Percentiles rank a stretch among this genome's conserved stretches.
phyloP scores from a whole-genome alignment of 1,140 invertebrate species.

The Ceratina australensis region DNA sequence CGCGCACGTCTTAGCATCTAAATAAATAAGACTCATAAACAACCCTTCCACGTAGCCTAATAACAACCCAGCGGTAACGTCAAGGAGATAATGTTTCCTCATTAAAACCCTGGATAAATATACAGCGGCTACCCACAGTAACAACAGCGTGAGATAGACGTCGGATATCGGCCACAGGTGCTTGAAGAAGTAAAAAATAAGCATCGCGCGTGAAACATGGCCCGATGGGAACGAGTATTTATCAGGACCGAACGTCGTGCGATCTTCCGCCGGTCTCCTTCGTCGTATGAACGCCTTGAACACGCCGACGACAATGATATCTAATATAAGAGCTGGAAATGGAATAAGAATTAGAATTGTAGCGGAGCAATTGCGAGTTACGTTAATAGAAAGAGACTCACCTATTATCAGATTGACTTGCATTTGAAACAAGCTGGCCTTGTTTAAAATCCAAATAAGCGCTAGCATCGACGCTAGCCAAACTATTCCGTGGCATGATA shows the following conservation, averaged over 20 bases:
- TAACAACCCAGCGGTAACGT: constrained; percentile 88
- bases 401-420: constrained; percentile 92
- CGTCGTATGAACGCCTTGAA: constrained; percentile 90
- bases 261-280: constrained; percentile 86
- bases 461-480: constrained; percentile 89
- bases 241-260: constrained; percentile 84
- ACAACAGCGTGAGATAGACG: constrained; percentile 82
- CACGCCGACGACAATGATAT: constrained; percentile 90
- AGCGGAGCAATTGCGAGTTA: background rate
- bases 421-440: constrained; percentile 85
- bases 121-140: constrained; percentile 88
- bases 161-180: constrained; percentile 82
- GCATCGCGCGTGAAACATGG: constrained; percentile 92
- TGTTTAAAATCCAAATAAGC: constrained; percentile 87
- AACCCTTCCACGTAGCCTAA: constrained; percentile 89
- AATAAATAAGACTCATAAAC: constrained; percentile 85
- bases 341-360: constrained; percentile 25
- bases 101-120: constrained; percentile 89
- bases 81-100: constrained; percentile 92
- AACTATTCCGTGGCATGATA: constrained; percentile 93
- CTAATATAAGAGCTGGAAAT: constrained; percentile 90
- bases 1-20: constrained; percentile 80
- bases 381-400: constrained; percentile 70
- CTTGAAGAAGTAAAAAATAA: constrained; percentile 87
- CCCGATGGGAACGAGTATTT: constrained; percentile 98